Percentiles rank a stretch among this genome's conserved stretches.
phyloP scores from a whole-genome alignment of 1,140 invertebrate species.

The Pectinophora gossypiella region DNA sequence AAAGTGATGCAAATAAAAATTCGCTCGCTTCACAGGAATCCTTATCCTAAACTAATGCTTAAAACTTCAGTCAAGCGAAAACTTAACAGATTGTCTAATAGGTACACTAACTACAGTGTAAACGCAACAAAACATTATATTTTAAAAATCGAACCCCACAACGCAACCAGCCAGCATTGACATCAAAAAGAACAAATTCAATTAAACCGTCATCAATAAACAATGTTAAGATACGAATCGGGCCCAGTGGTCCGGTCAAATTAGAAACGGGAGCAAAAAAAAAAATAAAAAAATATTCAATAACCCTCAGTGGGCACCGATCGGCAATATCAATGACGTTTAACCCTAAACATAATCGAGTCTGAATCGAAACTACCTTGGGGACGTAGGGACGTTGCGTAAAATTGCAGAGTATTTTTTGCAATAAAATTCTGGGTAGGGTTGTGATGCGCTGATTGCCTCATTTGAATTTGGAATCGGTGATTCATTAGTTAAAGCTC shows the following conservation, averaged over 20 bases:
- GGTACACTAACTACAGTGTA: no score
- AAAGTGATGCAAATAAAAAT: no score
- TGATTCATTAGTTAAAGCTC: no score
- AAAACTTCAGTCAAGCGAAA: no score
- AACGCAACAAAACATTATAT: no score
- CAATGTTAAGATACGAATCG: slow-evolving; percentile 50
- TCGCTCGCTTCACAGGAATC: no score
- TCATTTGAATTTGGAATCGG: no score
- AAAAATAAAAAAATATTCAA: slow-evolving; percentile 55
- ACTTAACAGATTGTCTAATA: no score
- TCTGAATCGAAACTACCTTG: slow-evolving; percentile 69
- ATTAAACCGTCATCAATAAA: slow-evolving; percentile 55
- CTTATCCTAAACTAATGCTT: no score
- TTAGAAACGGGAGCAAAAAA: slow-evolving; percentile 36
- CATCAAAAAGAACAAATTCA: slow-evolving; percentile 20
- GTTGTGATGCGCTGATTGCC: neutral
- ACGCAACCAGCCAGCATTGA: neutral
- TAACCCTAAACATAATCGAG: slow-evolving; percentile 72
- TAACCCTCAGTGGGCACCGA: slow-evolving; percentile 52
- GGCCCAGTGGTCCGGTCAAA: slow-evolving; percentile 60
- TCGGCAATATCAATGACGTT: slow-evolving; percentile 70
- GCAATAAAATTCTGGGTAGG: slow-evolving; percentile 36
- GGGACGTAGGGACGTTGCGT: slow-evolving; percentile 60
- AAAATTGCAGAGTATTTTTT: slow-evolving; percentile 71
- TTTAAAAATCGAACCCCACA: no score